phyloP scores from a whole-genome alignment of 2,888 invertebrate species.

The Dasypogon diadema region DNA sequence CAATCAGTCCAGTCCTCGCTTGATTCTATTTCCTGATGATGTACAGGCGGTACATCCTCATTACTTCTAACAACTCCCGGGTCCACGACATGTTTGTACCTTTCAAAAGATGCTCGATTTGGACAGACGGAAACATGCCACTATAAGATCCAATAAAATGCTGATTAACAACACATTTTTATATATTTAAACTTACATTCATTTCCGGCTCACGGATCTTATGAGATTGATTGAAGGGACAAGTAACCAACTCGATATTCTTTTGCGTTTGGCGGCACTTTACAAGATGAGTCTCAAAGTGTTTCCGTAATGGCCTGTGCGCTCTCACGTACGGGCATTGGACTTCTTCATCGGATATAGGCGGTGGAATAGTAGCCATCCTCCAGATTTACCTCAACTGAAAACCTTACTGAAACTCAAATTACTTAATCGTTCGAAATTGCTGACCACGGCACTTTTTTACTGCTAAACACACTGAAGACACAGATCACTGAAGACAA shows the following conservation, averaged over 20 bases:
- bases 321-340: constrained; percentile 71
- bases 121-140: constrained; percentile 50
- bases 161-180: not conserved
- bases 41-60: not conserved
- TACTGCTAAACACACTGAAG: no score
- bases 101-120: constrained; percentile 40
- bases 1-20: constrained; percentile 52
- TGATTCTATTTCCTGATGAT: not conserved
- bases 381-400: no score
- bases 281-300: constrained; percentile 70
- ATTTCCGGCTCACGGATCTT: constrained; percentile 69
- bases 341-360: constrained; percentile 62
- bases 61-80: not conserved
- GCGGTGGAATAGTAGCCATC: constrained; percentile 32
- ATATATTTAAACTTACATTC: not conserved
- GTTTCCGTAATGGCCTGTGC: constrained; percentile 69
- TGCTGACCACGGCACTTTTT: no score
- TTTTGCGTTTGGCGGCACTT: constrained; percentile 70
- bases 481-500: no score
- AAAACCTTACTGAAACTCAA: no score
- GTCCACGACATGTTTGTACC: constrained; percentile 37
- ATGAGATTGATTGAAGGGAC: constrained; percentile 71
- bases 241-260: constrained; percentile 63
- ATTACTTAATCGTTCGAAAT: no score
- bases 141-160: constrained; percentile 8